Evolutionary conservation across 2,113 vertebrate genomes (phyloP).

Genomic region (Plecturocebus donacophilus): DNA sequence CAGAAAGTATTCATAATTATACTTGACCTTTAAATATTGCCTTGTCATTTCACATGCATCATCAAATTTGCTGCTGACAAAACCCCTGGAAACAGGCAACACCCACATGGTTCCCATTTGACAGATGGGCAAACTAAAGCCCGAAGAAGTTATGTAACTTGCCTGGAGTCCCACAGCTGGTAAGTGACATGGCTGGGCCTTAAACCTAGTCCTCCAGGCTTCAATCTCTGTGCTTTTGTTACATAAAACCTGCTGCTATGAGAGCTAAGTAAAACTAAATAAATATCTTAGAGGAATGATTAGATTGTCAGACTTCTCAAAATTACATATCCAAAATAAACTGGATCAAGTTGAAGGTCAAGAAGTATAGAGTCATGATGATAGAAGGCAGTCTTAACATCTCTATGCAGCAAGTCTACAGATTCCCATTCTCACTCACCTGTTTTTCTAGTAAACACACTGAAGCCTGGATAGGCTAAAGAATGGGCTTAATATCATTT

Average conservation of each 20-base stretch:
- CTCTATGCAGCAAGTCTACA: background rate
- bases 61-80: background rate
- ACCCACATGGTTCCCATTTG: background rate
- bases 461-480: background rate
- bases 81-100: background rate
- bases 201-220: background rate
- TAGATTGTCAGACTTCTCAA: background rate
- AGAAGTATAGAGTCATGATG: background rate
- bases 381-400: background rate
- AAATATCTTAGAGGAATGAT: background rate
- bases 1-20: background rate
- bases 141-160: background rate
- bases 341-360: background rate
- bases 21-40: conserved; percentile 11
- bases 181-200: background rate
- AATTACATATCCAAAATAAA: background rate
- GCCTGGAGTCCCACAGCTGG: background rate
- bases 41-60: background rate
- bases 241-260: background rate
- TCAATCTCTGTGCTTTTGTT: background rate
- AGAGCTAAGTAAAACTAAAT: background rate
- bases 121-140: background rate
- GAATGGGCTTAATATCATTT: background rate
- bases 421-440: background rate
- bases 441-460: background rate